Base-by-base conservation (phyloP, 2,113 vertebrate species). In the Hepsetus odoe region DNA sequence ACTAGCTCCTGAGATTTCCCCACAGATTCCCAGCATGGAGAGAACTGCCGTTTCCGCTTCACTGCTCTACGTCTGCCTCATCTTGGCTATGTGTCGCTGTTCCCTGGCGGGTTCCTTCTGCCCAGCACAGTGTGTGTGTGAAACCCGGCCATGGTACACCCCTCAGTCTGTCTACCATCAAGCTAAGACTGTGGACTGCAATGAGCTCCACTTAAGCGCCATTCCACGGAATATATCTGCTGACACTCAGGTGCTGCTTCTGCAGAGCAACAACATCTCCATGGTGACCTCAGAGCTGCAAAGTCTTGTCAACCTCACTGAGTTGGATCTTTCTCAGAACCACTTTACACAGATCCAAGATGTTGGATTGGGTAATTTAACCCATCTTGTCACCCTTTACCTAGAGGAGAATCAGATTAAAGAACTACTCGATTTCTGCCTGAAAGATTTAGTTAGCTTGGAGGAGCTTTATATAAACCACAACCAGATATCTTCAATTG, bases 401-500 rank as follows among this genome's bases (percentile, higher is more conserved):
- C 83, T 95, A 42, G 94, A 95, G 84, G 94, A 95, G 85, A 95
- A 95, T 83, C 91, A 85, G 61, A 90, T 94, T 7, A 89, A 91
- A 69, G 92, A 91, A 74, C 56, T 95, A 65, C 90, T 92, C 28
- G 93, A 94, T 85, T 90, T 83, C 70, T 83, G 91, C 64, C 83
- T 95, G 81, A 90, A 83, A 79, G 93, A 93, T 80, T 87, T 95
- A 13, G 86, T 83, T 53, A 93, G 88, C 7, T 86, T 95, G 55
- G 94, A 95, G 80, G 93, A 95, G 73, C 90, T 95, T 30, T 95
- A 95, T 86, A 92, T 95, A 42, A 95, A 95, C 84, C 94, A 95
- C 85, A 95, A 95, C 84, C 89, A 55, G 18, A 94, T 95, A 80
- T 91, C 90, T 73, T 91, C 88, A 79, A 93, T 94, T 5, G 89